Evolutionary conservation across 2,113 vertebrate species (phyloP), one percentile per base, ranked within the genome.

Genomic region (Crocuta crocuta): DNA sequence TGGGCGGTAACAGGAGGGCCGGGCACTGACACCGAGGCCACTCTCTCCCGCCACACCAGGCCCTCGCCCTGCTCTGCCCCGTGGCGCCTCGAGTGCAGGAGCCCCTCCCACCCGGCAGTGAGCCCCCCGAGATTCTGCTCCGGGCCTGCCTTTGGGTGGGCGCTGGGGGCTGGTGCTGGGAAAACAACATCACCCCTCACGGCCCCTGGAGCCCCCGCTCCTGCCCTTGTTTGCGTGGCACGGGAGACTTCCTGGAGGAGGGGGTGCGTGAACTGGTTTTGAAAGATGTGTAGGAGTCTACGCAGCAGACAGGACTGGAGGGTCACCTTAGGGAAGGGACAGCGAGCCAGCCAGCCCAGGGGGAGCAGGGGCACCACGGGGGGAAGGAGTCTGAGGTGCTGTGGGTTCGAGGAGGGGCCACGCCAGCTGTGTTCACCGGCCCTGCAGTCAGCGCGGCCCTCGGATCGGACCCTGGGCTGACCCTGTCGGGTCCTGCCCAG

Each of bases 1-100:
- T 12, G 24, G 3, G 26, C 10, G 8, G 16, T 53, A n/a, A 7
- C 2, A 7, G 33, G 26, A 28, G 19, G 39, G 31, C 21, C 28
- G 0, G 45, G 10, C 31, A 1, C 1, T 0, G 53, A n/a, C 4
- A 8, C 17, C 5, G 16, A 83, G 50, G 45, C 71, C 65, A 0
- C 0, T 0, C 48, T 4, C 4, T 17, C 26, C n/a, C 16, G 0
- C 50, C 4, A 0, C 0, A 2, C 33, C 26, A 5, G 55, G n/a
- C 48, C 43, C 12, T 31, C 13, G 8, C 19, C 33, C 66, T 0
- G 16, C 17, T 15, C 26, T 0, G 6, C 31, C 28, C 45, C 9
- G 0, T 9, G 33, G 33, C 15, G 33, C 45, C 21, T 58, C 33
- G 3, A 13, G 28, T 10, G n/a, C 5, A 7, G 45, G 53, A 2